phyloP scores from a whole-genome alignment of 2,797 vertebrate species.

The Spinus pinus region DNA sequence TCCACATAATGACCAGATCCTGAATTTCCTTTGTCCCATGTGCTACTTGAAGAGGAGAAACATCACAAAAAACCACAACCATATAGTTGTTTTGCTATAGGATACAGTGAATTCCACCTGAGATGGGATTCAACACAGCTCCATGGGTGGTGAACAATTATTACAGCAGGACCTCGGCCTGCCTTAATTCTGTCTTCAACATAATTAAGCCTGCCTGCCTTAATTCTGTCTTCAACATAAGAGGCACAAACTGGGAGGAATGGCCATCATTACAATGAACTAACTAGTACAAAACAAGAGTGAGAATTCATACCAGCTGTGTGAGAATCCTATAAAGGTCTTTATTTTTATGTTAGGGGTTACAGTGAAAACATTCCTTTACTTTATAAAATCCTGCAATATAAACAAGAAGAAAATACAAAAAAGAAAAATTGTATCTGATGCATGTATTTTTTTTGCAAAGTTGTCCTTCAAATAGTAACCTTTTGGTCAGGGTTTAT shows the following conservation, averaged over 20 bases:
- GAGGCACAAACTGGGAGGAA: background rate
- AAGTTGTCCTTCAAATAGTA: background rate
- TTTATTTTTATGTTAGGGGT: background rate
- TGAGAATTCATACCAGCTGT: background rate
- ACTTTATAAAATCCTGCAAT: background rate
- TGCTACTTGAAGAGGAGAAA: background rate
- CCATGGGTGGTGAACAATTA: background rate
- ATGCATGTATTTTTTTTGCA: background rate
- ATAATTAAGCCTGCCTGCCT: background rate
- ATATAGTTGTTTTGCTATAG: background rate
- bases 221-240: background rate
- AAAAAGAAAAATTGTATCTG: background rate
- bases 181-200: background rate
- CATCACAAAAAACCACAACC: background rate
- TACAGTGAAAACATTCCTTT: background rate
- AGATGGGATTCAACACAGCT: background rate
- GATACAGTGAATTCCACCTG: background rate
- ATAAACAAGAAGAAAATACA: background rate
- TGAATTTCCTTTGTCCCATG: background rate
- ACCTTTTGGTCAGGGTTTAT: slow-evolving; percentile 35
- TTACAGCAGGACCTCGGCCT: background rate
- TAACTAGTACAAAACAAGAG: background rate
- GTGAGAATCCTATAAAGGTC: background rate
- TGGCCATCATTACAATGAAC: background rate
- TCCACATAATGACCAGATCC: background rate